Conservation (phyloP, 2,888 invertebrate species). For the Tupiocoris notatus region DNA sequence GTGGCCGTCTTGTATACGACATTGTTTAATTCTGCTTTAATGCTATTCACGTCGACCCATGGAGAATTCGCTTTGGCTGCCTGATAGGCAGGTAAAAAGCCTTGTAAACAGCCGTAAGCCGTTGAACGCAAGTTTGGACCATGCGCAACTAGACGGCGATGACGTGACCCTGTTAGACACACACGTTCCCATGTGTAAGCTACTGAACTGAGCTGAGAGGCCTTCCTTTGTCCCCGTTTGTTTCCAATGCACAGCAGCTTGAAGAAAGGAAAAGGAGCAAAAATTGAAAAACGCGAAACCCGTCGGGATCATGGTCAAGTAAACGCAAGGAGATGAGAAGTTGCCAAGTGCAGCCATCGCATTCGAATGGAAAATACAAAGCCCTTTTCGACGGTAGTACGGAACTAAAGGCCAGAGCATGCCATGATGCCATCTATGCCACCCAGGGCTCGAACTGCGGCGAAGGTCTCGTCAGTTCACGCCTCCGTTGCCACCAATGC, state of each 20-base stretch:
- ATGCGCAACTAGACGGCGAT: constrained; percentile 5
- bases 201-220: background rate
- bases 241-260: background rate
- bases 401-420: background rate
- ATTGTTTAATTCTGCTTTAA: background rate
- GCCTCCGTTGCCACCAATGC: constrained; percentile 32
- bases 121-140: background rate
- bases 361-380: background rate
- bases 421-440: constrained; percentile 1
- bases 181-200: constrained; percentile 5
- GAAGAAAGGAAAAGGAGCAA: background rate
- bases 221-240: constrained; percentile 14
- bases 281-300: background rate
- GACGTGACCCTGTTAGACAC: constrained; percentile 28
- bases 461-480: background rate
- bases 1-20: background rate
- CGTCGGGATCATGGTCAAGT: constrained; percentile 26
- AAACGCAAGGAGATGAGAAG: background rate
- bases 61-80: background rate
- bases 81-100: background rate
- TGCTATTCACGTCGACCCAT: background rate
- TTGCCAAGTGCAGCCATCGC: background rate
- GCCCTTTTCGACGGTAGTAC: background rate
- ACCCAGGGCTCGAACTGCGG: constrained; percentile 11
- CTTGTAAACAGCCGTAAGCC: background rate